A percentile compares a stretch with the other conserved stretches of the same genome.
phyloP scores from a whole-genome alignment of 2,888 invertebrate genomes.

The Dendrolimus houi region DNA sequence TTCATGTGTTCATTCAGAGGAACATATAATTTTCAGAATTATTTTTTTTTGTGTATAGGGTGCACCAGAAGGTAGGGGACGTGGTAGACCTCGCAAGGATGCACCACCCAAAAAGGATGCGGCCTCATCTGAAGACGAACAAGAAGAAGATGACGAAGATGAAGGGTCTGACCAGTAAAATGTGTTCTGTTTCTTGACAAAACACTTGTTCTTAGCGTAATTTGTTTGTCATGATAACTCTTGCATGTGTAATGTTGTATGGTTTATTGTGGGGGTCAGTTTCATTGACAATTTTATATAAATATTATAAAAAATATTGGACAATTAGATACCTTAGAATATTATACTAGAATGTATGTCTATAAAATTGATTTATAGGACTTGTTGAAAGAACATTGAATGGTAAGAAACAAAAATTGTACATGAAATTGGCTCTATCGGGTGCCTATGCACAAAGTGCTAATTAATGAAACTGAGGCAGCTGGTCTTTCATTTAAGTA shows the following conservation, averaged over 20 bases:
- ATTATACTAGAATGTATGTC: too few species aligned
- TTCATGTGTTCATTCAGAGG: too few species aligned
- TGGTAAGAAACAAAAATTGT: too few species aligned
- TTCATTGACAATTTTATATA: background rate
- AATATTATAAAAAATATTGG: too few species aligned
- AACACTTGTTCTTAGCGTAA: slow-evolving; percentile 63
- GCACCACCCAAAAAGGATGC: slow-evolving; percentile 68
- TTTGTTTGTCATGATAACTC: slow-evolving; percentile 67
- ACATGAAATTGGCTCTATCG: too few species aligned
- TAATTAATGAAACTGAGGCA: too few species aligned
- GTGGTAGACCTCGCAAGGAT: slow-evolving; percentile 69
- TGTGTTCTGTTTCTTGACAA: slow-evolving; percentile 37
- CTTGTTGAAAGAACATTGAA: too few species aligned
- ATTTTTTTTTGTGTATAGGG: slow-evolving; percentile 24
- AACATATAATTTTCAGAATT: background rate
- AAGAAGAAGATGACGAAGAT: slow-evolving; percentile 68
- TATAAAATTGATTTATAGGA: too few species aligned
- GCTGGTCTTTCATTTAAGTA: too few species aligned
- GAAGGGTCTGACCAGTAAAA: slow-evolving; percentile 72
- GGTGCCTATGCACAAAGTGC: too few species aligned
- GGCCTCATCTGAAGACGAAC: slow-evolving; percentile 66
- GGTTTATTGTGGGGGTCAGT: background rate
- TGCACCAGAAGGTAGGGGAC: slow-evolving; percentile 58
- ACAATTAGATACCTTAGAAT: too few species aligned
- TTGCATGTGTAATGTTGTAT: slow-evolving; percentile 10